Evolutionary conservation across 2,888 invertebrate genomes (phyloP), one percentile per base, ranked within the genome.

Genomic region (Epistrophe grossulariae): DNA sequence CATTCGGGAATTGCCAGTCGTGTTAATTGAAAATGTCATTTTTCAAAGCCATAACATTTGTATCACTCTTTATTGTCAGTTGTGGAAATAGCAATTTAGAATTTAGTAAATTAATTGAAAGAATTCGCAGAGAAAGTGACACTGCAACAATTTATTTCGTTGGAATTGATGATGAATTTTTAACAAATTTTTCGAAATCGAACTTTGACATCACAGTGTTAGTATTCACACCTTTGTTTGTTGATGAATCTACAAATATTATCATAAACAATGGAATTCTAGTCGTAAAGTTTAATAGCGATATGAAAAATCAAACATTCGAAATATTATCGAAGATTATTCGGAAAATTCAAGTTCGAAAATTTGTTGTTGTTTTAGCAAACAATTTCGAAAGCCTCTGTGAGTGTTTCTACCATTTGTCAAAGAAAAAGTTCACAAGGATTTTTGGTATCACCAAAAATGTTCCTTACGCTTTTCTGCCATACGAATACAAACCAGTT

Each of bases 291-390:
- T 17, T 50, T 4, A 9, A 48, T 9, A 13, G 2, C 0, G 11
- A 19, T 1, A 6, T 7, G 10, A 10, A 31, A 48, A 50, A 43
- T 24, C 15, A 28, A n/a, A 28, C 17, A 28, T 13, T 50, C 8
- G 31, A 28, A 24, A 19, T 31, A 19, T 6, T 66, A 48, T 17
- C 19, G 17, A 48, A 24, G 7, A 15, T 71, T 6, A 55, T 52
- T 8, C 8, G 15, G 7, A 52, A 55, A 71, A 10, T 71, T 28
- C 38, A 43, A 24, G n/a, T 71, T 52, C 55, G 70, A 52, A 71
- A 55, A 50, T 52, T 24, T 17, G 70, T 40, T 15, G 17, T 70
- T 1, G 40, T 70, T 0, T 24, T 70, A 8, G 38, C 38, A 52
- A 11, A 55, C 4, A 40, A 19, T 31, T 55, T 38, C 7, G 15